Percentiles rank a stretch among this genome's conserved stretches.
Conservation (phyloP, 2,797 vertebrate genomes). For the Phataginus tetradactyla region DNA sequence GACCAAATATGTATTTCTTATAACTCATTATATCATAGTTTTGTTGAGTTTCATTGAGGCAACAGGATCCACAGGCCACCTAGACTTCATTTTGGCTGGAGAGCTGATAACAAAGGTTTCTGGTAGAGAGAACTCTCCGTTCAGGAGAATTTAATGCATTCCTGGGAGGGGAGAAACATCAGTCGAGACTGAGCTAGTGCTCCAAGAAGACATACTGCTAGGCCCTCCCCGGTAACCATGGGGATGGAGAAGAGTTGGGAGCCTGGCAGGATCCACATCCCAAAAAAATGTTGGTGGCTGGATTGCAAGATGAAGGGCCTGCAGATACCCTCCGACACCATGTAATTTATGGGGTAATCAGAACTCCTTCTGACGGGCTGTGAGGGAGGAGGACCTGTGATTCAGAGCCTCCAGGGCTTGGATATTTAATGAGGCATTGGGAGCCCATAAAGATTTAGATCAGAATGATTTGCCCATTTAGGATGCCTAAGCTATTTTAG, state of each 20-base stretch:
- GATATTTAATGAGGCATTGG: slow-evolving; percentile 67
- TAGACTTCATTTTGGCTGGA: not conserved
- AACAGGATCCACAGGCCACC: not conserved
- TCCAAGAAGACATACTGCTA: not conserved
- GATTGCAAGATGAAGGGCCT: slow-evolving; percentile 56
- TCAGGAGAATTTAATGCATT: not conserved
- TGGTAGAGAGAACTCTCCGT: not conserved
- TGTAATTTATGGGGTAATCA: slow-evolving; percentile 74
- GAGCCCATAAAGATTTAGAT: slow-evolving; percentile 73
- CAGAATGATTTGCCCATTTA: slow-evolving; percentile 65
- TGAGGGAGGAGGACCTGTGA: not conserved
- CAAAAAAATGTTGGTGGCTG: slow-evolving; percentile 51
- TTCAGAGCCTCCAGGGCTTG: slow-evolving; percentile 39
- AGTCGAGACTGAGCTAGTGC: not conserved
- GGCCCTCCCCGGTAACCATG: slow-evolving; percentile 53
- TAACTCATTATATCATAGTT: too few species aligned
- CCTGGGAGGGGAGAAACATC: not conserved
- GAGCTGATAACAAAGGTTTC: slow-evolving; percentile 12
- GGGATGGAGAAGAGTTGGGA: slow-evolving; percentile 44
- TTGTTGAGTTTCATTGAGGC: not conserved
- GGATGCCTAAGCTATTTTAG: not conserved
- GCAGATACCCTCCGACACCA: slow-evolving; percentile 34
- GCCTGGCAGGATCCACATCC: slow-evolving; percentile 44
- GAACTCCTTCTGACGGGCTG: slow-evolving; percentile 46
- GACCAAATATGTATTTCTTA: too few species aligned